phyloP scores from a whole-genome alignment of 2,113 vertebrate genomes.

The Callospermophilus lateralis region DNA sequence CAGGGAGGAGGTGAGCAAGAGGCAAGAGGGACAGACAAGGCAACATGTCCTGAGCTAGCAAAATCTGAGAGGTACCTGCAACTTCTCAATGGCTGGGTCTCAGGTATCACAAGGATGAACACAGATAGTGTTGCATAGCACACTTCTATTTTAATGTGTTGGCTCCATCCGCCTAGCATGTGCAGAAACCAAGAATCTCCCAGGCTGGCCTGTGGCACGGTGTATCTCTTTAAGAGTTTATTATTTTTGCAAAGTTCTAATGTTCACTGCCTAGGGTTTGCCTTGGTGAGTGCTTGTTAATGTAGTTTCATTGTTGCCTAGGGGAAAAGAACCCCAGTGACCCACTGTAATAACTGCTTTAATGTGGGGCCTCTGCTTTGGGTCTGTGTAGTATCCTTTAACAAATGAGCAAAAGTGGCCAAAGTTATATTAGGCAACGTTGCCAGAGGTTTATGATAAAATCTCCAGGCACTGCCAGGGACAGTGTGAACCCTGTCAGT shows the following conservation, averaged over 20 bases:
- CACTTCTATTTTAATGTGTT: background rate
- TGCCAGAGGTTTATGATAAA: conserved; percentile 79
- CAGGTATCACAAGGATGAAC: background rate
- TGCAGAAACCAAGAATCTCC: background rate
- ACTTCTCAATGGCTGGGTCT: background rate
- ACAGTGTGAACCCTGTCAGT: conserved; percentile 79
- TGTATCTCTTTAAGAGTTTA: conserved; percentile 56
- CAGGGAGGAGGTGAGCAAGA: background rate
- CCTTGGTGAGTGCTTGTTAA: conserved; percentile 70
- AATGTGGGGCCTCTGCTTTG: conserved; percentile 62
- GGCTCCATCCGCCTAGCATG: background rate
- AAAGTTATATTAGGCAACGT: conserved; percentile 27
- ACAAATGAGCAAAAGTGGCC: conserved; percentile 74
- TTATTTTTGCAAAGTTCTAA: conserved; percentile 67
- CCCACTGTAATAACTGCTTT: conserved; percentile 60
- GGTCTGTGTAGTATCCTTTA: conserved; percentile 68
- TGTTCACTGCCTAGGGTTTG: conserved; percentile 51
- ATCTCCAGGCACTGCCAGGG: conserved; percentile 77
- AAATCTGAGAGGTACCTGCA: background rate
- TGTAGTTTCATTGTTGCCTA: conserved; percentile 71
- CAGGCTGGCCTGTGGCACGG: background rate
- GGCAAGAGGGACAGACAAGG: background rate
- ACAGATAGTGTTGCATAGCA: background rate
- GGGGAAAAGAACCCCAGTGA: conserved; percentile 68
- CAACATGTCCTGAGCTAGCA: background rate